Conservation (phyloP, 2,797 vertebrate species). For the Echeneis naucrates region DNA sequence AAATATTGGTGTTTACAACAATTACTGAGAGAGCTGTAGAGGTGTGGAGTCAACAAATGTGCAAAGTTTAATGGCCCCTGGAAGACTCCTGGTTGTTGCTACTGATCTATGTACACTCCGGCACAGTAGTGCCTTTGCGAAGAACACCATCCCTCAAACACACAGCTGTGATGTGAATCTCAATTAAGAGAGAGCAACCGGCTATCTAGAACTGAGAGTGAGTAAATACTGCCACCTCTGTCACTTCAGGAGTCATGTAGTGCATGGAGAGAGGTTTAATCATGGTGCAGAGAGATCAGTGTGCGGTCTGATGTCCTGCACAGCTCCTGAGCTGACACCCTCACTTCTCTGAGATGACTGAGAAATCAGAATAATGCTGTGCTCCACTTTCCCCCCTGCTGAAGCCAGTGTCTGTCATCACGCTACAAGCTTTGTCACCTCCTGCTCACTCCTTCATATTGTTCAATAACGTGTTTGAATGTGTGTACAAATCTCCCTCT, state of each 20-base stretch:
- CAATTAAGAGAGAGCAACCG: conserved; percentile 22
- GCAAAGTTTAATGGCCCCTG: background rate
- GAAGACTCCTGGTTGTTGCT: conserved; percentile 9
- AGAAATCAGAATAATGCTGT: conserved; percentile 33
- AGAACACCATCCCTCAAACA: conserved; percentile 12
- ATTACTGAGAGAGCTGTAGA: background rate
- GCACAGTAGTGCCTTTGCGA: conserved; percentile 28
- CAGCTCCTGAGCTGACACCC: background rate
- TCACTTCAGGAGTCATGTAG: conserved; percentile 19
- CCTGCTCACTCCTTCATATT: conserved; percentile 52
- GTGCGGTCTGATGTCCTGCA: conserved; percentile 10
- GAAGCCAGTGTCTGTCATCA: conserved; percentile 67
- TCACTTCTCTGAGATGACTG: conserved; percentile 3
- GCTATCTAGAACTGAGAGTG: conserved; percentile 13
- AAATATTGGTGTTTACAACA: background rate
- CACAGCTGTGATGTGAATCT: conserved; percentile 24
- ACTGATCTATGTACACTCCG: conserved; percentile 4
- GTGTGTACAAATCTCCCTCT: conserved; percentile 2
- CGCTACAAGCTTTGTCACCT: conserved; percentile 39
- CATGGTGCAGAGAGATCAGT: conserved; percentile 22
- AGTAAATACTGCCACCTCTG: conserved; percentile 1
- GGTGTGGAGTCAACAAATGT: background rate
- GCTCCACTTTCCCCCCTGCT: conserved; percentile 49
- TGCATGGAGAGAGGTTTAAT: conserved; percentile 55
- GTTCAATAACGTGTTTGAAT: conserved; percentile 22